Conservation (phyloP, 2,797 vertebrate species). For the Okamejei kenojei region DNA sequence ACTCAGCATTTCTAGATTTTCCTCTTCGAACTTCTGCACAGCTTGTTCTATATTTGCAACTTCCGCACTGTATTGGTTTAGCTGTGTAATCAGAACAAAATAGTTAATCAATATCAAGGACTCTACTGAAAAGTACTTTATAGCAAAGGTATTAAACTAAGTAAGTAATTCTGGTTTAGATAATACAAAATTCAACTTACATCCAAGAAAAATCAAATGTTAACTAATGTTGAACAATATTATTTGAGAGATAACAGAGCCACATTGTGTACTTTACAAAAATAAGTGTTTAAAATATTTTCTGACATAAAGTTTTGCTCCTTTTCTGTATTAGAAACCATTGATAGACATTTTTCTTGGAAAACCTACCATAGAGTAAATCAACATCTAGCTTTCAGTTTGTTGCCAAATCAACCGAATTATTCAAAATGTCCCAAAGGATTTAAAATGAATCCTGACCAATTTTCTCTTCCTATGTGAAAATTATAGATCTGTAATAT, state of each 20-base stretch:
- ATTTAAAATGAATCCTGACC: not conserved
- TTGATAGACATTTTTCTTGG: not conserved
- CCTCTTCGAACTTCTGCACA: slow-evolving; percentile 59
- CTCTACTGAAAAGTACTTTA: not conserved
- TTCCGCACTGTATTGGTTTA: slow-evolving; percentile 54
- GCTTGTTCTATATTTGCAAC: slow-evolving; percentile 53
- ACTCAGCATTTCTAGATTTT: slow-evolving; percentile 60
- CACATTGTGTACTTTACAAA: not conserved
- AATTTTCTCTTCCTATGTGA: not conserved
- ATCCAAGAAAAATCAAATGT: not conserved
- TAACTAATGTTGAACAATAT: not conserved
- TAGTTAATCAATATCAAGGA: slow-evolving; percentile 33
- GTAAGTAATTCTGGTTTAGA: not conserved
- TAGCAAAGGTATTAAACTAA: not conserved
- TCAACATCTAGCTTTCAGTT: not conserved
- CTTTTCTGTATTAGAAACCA: not conserved
- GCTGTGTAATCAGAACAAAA: slow-evolving; percentile 39
- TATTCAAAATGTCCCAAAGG: not conserved
- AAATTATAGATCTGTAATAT: not conserved
- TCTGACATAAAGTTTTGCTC: not conserved
- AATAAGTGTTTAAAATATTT: not conserved
- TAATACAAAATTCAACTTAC: not conserved
- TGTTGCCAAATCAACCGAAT: not conserved
- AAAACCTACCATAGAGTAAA: not conserved
- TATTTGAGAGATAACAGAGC: not conserved